Percentiles rank a stretch among this genome's conserved stretches.
phyloP scores from a whole-genome alignment of 2,113 vertebrate genomes.

The Condylura cristata region DNA sequence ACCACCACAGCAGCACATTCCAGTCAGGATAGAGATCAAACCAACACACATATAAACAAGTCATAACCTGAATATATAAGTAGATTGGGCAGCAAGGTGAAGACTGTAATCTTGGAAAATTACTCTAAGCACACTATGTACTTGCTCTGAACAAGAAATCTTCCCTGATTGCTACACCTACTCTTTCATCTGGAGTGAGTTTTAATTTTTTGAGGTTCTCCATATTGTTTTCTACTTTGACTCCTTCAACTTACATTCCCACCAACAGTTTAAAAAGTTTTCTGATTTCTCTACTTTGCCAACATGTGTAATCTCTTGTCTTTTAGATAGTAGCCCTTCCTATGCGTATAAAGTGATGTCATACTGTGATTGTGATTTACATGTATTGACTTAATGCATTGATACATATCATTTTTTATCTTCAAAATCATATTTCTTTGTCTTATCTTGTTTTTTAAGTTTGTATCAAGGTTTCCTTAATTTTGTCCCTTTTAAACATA shows the following conservation, averaged over 20 bases:
- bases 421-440: background rate
- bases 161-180: background rate
- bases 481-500: background rate
- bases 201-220: background rate
- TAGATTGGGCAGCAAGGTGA: background rate
- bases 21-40: background rate
- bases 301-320: background rate
- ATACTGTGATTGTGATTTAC: background rate
- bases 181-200: background rate
- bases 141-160: background rate
- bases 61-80: background rate
- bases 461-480: background rate
- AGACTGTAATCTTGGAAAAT: background rate
- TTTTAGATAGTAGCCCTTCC: background rate
- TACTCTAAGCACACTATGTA: background rate
- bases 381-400: background rate
- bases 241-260: background rate
- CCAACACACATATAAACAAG: background rate
- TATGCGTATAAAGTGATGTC: background rate
- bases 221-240: background rate
- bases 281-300: background rate
- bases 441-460: background rate
- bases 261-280: background rate
- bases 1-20: background rate
- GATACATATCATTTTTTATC: background rate